These are phyloP conservation scores for Drosophila suzukii DNA, from an alignment of 1,140 invertebrate genomes.

Conservation along the genomic window DNA sequence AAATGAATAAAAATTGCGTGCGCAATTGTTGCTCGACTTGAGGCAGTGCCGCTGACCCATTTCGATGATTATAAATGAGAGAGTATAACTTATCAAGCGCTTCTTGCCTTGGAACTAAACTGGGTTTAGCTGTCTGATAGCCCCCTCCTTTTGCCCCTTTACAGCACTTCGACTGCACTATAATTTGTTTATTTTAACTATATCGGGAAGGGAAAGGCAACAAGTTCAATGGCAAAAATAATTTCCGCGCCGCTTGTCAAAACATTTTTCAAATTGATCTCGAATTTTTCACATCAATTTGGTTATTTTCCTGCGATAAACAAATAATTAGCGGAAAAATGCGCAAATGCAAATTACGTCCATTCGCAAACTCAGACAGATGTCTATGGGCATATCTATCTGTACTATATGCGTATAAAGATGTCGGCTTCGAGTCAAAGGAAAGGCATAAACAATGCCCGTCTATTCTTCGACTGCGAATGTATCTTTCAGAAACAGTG, in stretches of 20 bases:
- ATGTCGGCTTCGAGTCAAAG: conserved; percentile 45
- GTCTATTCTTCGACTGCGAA: conserved; percentile 22
- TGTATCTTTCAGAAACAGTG: conserved; percentile 14
- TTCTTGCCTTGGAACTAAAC: conserved; percentile 41
- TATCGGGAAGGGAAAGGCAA: conserved; percentile 19
- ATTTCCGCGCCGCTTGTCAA: conserved; percentile 29
- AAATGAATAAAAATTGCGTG: conserved; percentile 47
- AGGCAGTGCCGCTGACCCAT: conserved; percentile 35
- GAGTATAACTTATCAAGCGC: conserved; percentile 34
- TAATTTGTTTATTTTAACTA: conserved; percentile 17
- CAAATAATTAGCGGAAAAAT: conserved; percentile 53
- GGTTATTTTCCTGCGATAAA: conserved; percentile 48
- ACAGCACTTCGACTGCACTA: neutral
- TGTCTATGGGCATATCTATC: conserved; percentile 38
- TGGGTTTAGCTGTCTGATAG: conserved; percentile 19
- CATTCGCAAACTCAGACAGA: conserved; percentile 21
- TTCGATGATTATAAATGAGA: conserved; percentile 44
- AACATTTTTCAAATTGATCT: conserved; percentile 28
- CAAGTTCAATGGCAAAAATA: conserved; percentile 47
- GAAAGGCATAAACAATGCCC: conserved; percentile 36
- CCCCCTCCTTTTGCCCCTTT: neutral
- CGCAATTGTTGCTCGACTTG: conserved; percentile 40
- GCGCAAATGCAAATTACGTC: conserved; percentile 48
- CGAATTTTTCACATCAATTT: conserved; percentile 16
- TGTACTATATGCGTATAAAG: conserved; percentile 10